These are phyloP conservation scores for Leptinotarsa peninsularis DNA, from an alignment of 2,888 invertebrate species.

Conservation along the genomic window DNA sequence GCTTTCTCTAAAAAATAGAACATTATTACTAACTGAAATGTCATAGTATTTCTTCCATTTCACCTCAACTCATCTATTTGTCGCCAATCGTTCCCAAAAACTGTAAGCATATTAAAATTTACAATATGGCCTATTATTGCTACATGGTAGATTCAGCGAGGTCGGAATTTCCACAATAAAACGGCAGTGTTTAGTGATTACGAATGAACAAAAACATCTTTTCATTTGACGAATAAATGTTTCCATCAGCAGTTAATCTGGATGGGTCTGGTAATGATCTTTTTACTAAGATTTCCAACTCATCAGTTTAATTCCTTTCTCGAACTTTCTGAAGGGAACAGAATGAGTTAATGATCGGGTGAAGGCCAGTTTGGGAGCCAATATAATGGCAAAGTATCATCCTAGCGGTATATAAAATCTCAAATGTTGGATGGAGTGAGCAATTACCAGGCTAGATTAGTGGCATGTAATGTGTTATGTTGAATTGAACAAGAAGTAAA, in stretches of 20 bases:
- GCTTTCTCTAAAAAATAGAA: no score
- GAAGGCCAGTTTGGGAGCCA: no score
- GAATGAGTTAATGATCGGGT: no score
- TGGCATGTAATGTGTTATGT: no score
- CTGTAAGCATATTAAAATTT: neutral
- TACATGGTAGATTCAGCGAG: neutral
- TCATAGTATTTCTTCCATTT: no score
- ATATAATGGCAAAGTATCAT: no score
- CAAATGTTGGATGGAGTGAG: no score
- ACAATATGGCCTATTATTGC: neutral
- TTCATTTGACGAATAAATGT: neutral
- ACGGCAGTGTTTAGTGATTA: neutral
- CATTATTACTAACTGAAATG: no score
- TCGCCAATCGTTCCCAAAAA: neutral
- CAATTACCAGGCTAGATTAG: no score
- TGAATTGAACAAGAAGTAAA: no score
- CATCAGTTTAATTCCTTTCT: neutral
- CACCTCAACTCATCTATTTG: no score
- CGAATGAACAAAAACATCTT: neutral
- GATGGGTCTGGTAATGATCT: neutral
- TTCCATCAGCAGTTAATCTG: neutral
- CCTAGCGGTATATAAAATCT: no score
- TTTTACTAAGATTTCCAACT: neutral
- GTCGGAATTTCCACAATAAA: neutral
- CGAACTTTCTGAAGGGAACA: neutral